Evolutionary conservation across 2,113 vertebrate species (phyloP).

Genomic region (Mustela nigripes): DNA sequence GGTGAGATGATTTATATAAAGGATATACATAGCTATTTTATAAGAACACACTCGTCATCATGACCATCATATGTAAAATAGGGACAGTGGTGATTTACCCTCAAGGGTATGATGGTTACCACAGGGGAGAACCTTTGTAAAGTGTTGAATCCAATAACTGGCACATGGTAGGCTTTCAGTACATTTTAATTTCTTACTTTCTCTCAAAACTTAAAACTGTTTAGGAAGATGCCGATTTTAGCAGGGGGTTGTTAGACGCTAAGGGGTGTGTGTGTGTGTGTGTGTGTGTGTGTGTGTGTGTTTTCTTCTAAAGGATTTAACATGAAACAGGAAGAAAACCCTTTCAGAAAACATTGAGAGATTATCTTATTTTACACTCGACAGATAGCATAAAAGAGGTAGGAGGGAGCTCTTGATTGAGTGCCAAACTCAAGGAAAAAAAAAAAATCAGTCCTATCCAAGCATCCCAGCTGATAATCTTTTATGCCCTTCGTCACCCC

Average conservation of each 20-base stretch:
- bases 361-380: constrained; percentile 13
- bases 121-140: neutral
- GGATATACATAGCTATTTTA: neutral
- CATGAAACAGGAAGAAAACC: neutral
- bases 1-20: neutral
- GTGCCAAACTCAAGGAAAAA: neutral
- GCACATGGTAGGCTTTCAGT: neutral
- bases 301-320: neutral
- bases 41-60: neutral
- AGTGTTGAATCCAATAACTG: neutral
- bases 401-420: neutral
- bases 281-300: too few species aligned
- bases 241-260: neutral
- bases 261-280: neutral
- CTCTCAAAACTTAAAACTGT: neutral
- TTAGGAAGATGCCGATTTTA: neutral
- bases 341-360: neutral
- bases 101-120: neutral
- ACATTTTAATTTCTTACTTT: neutral
- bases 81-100: neutral
- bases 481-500: neutral
- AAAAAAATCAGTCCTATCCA: neutral
- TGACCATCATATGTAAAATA: neutral
- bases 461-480: neutral
- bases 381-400: neutral